Conservation (phyloP, 2,113 vertebrate species). For the Erpornis zantholeuca region DNA sequence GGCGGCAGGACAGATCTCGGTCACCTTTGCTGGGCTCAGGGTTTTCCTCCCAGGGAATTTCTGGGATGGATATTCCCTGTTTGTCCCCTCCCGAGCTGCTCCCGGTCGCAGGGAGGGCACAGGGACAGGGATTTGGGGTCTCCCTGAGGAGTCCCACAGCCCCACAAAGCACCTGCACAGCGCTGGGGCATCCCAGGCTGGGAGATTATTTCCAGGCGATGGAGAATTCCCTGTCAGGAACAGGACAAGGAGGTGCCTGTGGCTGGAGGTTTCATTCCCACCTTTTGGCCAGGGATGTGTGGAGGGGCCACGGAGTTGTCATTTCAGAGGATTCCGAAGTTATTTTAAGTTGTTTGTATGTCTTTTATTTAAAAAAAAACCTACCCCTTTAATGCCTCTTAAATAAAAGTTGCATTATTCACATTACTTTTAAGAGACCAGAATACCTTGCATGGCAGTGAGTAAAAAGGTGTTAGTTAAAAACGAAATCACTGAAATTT, state of each 20-base stretch:
- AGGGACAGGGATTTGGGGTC: neutral
- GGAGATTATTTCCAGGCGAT: rapidly evolving
- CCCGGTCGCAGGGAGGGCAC: neutral
- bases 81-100: neutral
- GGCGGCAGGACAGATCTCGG: neutral
- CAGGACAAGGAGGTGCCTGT: neutral
- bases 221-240: neutral
- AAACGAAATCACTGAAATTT: neutral
- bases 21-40: neutral
- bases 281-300: neutral
- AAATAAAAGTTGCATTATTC: neutral
- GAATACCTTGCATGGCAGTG: neutral
- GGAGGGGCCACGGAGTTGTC: rapidly evolving
- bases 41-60: neutral
- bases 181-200: neutral
- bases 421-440: neutral
- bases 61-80: neutral
- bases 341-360: neutral
- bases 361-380: no score
- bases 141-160: neutral
- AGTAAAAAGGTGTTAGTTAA: neutral
- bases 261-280: neutral
- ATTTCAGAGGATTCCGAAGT: neutral
- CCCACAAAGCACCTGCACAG: neutral
- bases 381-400: neutral